Percentiles rank a stretch among this genome's conserved stretches.
phyloP scores from a whole-genome alignment of 2,113 vertebrate species.

The Conger conger region DNA sequence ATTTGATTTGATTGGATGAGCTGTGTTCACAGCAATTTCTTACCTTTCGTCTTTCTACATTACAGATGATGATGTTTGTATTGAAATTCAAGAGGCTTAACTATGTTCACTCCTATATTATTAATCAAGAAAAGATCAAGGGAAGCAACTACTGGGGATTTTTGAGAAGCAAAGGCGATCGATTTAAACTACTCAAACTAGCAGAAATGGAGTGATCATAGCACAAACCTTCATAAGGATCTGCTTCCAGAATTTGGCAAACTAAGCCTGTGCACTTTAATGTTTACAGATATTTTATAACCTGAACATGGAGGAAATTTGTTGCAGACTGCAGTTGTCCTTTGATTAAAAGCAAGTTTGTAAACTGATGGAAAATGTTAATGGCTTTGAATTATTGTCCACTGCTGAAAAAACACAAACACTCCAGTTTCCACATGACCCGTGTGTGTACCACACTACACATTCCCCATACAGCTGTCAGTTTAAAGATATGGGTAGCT shows the following conservation, averaged over 20 bases:
- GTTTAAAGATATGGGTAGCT: too few relatives aligned
- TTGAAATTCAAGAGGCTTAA: slow-evolving; percentile 54
- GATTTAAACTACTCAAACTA: neutral
- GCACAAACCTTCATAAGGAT: slow-evolving; percentile 69
- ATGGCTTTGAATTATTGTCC: slow-evolving; percentile 11
- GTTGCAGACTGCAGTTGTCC: slow-evolving; percentile 61
- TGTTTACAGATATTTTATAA: slow-evolving; percentile 72
- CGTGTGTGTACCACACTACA: neutral
- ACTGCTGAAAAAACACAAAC: neutral
- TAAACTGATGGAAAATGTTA: slow-evolving; percentile 27
- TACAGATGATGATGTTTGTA: slow-evolving; percentile 68
- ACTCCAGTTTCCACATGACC: neutral
- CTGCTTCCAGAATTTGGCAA: slow-evolving; percentile 52
- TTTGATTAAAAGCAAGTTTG: slow-evolving; percentile 62
- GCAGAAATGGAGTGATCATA: slow-evolving; percentile 58
- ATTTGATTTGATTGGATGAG: slow-evolving; percentile 60
- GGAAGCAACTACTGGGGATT: slow-evolving; percentile 34
- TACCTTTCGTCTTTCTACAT: slow-evolving; percentile 72
- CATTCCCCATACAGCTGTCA: too few relatives aligned
- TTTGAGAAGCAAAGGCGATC: neutral
- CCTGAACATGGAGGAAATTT: slow-evolving; percentile 55
- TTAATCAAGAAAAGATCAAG: slow-evolving; percentile 42
- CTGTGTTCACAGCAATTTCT: slow-evolving; percentile 58
- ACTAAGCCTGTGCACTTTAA: slow-evolving; percentile 72
- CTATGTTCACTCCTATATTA: slow-evolving; percentile 61